Evolutionary conservation across 2,888 invertebrate species (phyloP), one percentile per base, ranked within the genome.

Genomic region (Trichopria drosophilae): DNA sequence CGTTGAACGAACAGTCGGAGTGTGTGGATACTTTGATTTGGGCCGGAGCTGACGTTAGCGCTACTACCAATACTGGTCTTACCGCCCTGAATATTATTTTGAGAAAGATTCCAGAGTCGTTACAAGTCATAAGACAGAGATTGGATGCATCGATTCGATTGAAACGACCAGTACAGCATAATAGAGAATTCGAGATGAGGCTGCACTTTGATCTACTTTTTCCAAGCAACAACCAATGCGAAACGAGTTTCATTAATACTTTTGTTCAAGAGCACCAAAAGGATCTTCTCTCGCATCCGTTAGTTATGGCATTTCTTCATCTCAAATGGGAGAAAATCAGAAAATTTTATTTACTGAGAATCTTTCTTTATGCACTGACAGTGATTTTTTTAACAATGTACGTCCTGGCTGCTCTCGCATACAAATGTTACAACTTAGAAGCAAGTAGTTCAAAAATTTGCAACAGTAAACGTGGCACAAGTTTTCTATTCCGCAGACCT

Each of bases 251-350:
- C 57, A 71, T 79, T 40, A 77, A 78, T 41, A 75, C 75, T 5
- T 76, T 79, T 49, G 71, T 78, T 0, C 74, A 75, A 32, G 77
- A 77, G 43, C 76, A 76, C 3, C 73, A 77, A 13, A 78, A 78
- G 39, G 76, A 77, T 34, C 56, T 76, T 4, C 63, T 79, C 6
- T 75, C 77, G 3, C 79, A 79, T 62, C 79, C 79, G 0, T 61
- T 79, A 4, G 77, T 78, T 5, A 77, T 78, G 68, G 78, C 78
- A 0, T 79, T 79, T 32, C 65, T 79, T 2, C 74, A 77, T 41
- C 63, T 79, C 2, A 79, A 79, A 51, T 79, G 79, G 79, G 72
- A 76, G 49, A 75, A 77, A 41, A 78, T 79, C n/a, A 62, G 78
- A 1, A 78, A 77, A 39, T 77, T 77, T 52, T 78, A 78, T 56